Percentiles rank a stretch among this genome's conserved stretches.
Conservation (phyloP, 2,888 invertebrate species). For the Cosmorhoe ocellata region DNA sequence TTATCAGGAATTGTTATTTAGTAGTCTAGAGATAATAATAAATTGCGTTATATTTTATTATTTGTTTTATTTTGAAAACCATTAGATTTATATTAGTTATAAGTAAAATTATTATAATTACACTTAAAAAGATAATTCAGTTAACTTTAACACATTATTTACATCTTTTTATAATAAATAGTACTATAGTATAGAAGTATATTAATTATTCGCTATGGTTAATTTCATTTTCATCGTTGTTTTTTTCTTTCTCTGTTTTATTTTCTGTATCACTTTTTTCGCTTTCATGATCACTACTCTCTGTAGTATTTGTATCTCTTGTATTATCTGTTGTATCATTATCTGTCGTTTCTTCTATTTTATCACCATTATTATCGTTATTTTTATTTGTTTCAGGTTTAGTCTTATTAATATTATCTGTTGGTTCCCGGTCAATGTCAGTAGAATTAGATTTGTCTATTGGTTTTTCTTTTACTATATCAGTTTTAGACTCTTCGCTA, state of each 20-base stretch:
- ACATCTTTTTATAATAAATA: too few relatives aligned
- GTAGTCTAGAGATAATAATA: slow-evolving; percentile 43
- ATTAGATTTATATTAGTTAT: too few relatives aligned
- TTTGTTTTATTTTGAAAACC: slow-evolving; percentile 36
- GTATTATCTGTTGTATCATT: not conserved
- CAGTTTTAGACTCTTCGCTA: not conserved
- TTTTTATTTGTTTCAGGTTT: not conserved
- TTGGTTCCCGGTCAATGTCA: too few relatives aligned
- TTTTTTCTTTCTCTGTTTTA: not conserved
- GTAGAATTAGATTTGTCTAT: too few relatives aligned
- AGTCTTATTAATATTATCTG: too few relatives aligned
- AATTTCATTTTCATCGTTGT: not conserved
- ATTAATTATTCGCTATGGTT: not conserved
- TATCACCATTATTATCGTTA: not conserved
- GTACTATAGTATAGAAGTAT: not conserved
- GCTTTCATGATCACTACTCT: not conserved
- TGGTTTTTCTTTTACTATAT: not conserved
- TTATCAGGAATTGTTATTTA: slow-evolving; percentile 54
- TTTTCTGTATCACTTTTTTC: not conserved
- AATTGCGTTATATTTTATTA: slow-evolving; percentile 51
- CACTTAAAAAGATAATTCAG: too few relatives aligned
- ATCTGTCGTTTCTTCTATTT: not conserved
- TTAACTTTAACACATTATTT: too few relatives aligned
- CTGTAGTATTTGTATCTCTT: not conserved
- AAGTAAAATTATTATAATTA: too few relatives aligned